Conservation (phyloP, 2,113 vertebrate genomes). For the Antennarius striatus region DNA sequence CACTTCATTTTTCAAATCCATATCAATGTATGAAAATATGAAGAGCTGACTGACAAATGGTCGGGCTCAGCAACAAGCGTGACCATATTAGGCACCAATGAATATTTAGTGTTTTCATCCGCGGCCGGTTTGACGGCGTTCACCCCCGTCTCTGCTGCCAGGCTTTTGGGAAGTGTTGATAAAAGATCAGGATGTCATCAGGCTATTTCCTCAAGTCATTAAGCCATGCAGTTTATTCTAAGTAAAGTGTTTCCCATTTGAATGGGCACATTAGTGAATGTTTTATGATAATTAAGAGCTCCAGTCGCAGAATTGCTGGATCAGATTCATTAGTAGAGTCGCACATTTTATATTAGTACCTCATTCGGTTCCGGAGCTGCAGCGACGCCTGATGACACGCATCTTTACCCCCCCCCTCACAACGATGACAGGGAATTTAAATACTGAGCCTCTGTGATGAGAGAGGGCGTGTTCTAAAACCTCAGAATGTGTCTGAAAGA, state of each 20-base stretch:
- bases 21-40: constrained; percentile 43
- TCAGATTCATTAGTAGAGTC: constrained; percentile 80
- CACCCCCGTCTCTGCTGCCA: constrained; percentile 58
- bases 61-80: constrained; percentile 50
- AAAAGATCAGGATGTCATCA: constrained; percentile 77
- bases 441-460: constrained; percentile 45
- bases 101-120: constrained; percentile 63
- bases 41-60: constrained; percentile 55
- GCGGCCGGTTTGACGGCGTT: constrained; percentile 66
- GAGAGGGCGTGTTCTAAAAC: constrained; percentile 15
- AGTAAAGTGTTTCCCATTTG: constrained; percentile 76
- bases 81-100: constrained; percentile 58
- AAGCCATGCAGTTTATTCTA: constrained; percentile 76
- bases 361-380: constrained; percentile 71
- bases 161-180: constrained; percentile 72
- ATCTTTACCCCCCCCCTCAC: constrained; percentile 29
- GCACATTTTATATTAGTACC: constrained; percentile 79
- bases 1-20: constrained; percentile 52
- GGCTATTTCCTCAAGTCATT: constrained; percentile 78
- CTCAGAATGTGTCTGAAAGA: constrained; percentile 49
- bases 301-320: constrained; percentile 78
- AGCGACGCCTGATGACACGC: constrained; percentile 56
- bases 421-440: constrained; percentile 44
- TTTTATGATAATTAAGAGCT: constrained; percentile 82
- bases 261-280: constrained; percentile 77